Evolutionary conservation across 2,797 vertebrate genomes (phyloP), one percentile per base, ranked within the genome.

Genomic region (Phyllotis vaccarum): DNA sequence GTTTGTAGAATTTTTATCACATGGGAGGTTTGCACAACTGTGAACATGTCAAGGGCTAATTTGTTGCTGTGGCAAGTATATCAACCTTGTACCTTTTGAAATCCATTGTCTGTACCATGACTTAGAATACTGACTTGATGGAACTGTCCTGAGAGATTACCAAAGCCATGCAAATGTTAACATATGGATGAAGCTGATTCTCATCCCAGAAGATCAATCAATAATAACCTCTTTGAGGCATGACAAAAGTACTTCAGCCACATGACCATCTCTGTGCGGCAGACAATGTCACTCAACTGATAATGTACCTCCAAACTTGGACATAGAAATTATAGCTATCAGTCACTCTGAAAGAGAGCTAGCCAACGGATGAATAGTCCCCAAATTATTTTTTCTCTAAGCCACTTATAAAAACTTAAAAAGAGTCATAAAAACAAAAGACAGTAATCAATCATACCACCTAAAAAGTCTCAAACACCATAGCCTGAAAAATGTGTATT

Each of bases 121-220:
- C 10, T 52, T 92, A 40, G 27, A 94, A 58, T 7, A 89, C 0
- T 93, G 19, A 12, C 58, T 66, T 81, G 24, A 90, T 86, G n/a
- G 93, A 29, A 89, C 82, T 66, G 5, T 56, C 40, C 78, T 60
- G 40, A 60, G 52, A 93, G 86, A 52, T 94, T 93, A 89, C 16
- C 54, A 54, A 95, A 95, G 64, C 31, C 17, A 89, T n/a, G 24
- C 22, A 94, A 90, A 83, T 31, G 11, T 58, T 46, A 95, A 86
- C 83, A 93, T 90, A 78, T n/a, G 96, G 95, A 19, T 80, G 24
- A 95, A 86, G 37, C 21, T 74, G 89, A 72, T 81, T 90, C n/a
- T 96, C 21, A 9, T 86, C 75, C 87, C 34, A 8, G 68, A 79
- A 90, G 49, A 56, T 89, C 16, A 79, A 56, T 89, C 16, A 79